These are phyloP conservation scores for Caenorhabditis sulstoni DNA, from an alignment of 2,888 invertebrate species.

Conservation along the genomic window DNA sequence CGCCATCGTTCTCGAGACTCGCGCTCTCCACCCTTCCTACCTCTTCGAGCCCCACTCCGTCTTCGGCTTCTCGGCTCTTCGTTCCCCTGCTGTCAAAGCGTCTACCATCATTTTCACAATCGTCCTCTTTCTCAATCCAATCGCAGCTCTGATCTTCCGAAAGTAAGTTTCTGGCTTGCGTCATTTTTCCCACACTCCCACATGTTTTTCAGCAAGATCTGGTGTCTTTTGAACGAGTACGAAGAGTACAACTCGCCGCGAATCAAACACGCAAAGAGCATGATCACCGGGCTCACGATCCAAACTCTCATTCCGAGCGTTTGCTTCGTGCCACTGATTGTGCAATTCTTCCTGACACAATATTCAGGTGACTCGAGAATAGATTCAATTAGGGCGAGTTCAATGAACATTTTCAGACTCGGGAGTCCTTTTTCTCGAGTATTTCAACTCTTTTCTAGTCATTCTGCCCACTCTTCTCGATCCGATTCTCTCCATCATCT, in stretches of 20 bases:
- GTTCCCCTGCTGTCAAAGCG: slow-evolving; percentile 32
- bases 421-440: slow-evolving; percentile 36
- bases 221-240: slow-evolving; percentile 39
- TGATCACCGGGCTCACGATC: slow-evolving; percentile 54
- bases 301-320: slow-evolving; percentile 49
- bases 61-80: slow-evolving; percentile 45
- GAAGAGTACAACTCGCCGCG: slow-evolving; percentile 46
- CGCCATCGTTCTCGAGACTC: slow-evolving; percentile 39
- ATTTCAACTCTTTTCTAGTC: slow-evolving; percentile 49
- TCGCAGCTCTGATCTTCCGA: slow-evolving; percentile 43
- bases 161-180: slow-evolving; percentile 1
- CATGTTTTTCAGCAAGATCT: slow-evolving; percentile 42
- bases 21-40: slow-evolving; percentile 23
- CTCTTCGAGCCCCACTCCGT: slow-evolving; percentile 25
- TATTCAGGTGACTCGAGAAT: slow-evolving; percentile 31
- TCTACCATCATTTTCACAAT: slow-evolving; percentile 51
- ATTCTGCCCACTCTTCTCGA: slow-evolving; percentile 52
- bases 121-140: slow-evolving; percentile 39
- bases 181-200: neutral
- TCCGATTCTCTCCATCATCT: slow-evolving; percentile 47
- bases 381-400: neutral
- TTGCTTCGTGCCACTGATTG: slow-evolving; percentile 47
- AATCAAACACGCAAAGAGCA: slow-evolving; percentile 53
- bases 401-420: slow-evolving; percentile 17
- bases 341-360: slow-evolving; percentile 55